Evolutionary conservation across 1,140 invertebrate species (phyloP), one percentile per base, ranked within the genome.

Genomic region (Trachymyrmex septentrionalis): DNA sequence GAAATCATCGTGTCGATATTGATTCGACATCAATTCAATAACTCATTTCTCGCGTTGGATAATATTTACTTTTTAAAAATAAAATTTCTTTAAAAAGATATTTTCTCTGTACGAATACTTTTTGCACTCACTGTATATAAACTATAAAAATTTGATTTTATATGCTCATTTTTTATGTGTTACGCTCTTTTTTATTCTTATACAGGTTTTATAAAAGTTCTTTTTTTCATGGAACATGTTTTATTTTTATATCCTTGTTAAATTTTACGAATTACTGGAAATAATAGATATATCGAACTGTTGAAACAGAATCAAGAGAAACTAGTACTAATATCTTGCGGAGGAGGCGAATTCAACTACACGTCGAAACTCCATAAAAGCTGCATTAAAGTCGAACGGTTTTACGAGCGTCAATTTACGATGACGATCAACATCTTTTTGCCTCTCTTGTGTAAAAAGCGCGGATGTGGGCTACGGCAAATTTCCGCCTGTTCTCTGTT

Each of bases 331-430:
- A 75, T 14, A 6, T 50, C 24, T 12, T 66, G 30, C 27, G 64
- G 21, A 69, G 63, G 44, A 55, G 64, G 64, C 19, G 24, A 73
- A 48, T 82, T 61, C 34, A 38, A 30, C 14, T 24, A 57, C n/a
- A 24, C 19, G n/a, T 73, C 24, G 34, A 59, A 82, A 72, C 12
- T 6, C 61, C 50, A 38, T 69, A 50, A 69, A 81, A 81, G 30
- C 27, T 10, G 53, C 38, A 24, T 82, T 38, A 82, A 81, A 81
- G 48, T 67, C 30, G 61, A 80, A 24, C 34, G n/a, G 19, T 30
- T 82, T 82, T 73, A 82, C 55, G 67, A 82, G 38, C 77, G 21
- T 61, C 69, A 73, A 61, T 82, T 82, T 82, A 82, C 55, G 55
- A 82, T 30, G 63, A 57, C 77, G 48, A 12, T 30, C 30, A 69